These are phyloP conservation scores for Synergus umbraculus DNA, from an alignment of 2,888 invertebrate genomes.

Conservation along the genomic window DNA sequence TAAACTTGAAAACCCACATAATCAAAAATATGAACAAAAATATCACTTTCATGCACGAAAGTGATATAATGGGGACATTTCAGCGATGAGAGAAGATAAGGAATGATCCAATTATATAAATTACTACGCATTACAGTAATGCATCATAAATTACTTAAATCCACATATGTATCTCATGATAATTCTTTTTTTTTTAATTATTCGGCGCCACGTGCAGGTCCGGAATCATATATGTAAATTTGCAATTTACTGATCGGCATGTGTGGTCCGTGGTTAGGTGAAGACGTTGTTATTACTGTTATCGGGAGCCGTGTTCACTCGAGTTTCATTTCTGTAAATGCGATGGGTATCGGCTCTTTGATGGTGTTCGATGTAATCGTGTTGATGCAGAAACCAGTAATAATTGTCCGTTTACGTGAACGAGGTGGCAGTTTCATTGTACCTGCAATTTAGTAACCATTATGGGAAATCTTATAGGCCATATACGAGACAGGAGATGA, in stretches of 20 bases:
- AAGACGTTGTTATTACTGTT: slow-evolving; percentile 41
- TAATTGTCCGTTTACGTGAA: slow-evolving; percentile 69
- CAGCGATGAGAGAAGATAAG: background rate
- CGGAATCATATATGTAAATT: slow-evolving; percentile 40
- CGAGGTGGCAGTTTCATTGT: slow-evolving; percentile 70
- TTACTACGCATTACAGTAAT: background rate
- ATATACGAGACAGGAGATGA: slow-evolving; percentile 62
- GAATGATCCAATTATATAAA: background rate
- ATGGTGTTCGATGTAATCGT: slow-evolving; percentile 62
- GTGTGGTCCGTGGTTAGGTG: slow-evolving; percentile 23
- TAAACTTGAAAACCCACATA: too few species aligned
- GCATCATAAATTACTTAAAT: slow-evolving; percentile 12
- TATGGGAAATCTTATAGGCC: slow-evolving; percentile 69
- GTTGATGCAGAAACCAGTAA: slow-evolving; percentile 67
- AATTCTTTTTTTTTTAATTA: slow-evolving; percentile 23
- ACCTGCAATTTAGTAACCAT: slow-evolving; percentile 74
- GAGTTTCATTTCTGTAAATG: slow-evolving; percentile 40
- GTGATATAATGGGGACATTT: too few species aligned
- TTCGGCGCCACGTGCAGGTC: slow-evolving; percentile 15
- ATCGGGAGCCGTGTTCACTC: slow-evolving; percentile 35
- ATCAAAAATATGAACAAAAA: too few species aligned
- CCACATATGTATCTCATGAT: background rate
- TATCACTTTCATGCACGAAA: too few species aligned
- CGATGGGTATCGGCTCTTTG: slow-evolving; percentile 46
- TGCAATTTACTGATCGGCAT: slow-evolving; percentile 43